Percentiles rank a stretch among this genome's conserved stretches.
phyloP scores from a whole-genome alignment of 2,888 invertebrate genomes.

The Melikaiella ostensackeni region DNA sequence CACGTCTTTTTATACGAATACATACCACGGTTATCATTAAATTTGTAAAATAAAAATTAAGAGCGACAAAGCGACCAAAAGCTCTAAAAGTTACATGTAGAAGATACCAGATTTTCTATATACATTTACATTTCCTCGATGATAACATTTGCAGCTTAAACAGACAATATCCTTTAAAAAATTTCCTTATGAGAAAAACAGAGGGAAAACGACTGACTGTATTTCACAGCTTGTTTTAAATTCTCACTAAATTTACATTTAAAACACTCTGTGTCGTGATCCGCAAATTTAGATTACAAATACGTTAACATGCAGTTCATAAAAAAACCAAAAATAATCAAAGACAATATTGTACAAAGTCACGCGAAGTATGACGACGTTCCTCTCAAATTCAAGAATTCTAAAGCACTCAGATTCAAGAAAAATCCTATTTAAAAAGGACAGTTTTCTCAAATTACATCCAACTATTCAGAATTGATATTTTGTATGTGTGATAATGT shows the following conservation, averaged over 20 bases:
- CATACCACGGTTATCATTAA: not conserved
- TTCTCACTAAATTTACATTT: slow-evolving; percentile 39
- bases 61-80: not conserved
- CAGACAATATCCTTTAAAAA: not conserved
- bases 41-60: not conserved
- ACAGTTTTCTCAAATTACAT: not conserved
- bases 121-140: not conserved
- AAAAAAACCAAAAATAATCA: slow-evolving; percentile 56
- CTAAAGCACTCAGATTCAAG: not conserved
- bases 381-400: slow-evolving; percentile 15
- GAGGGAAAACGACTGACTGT: slow-evolving; percentile 48
- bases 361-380: slow-evolving; percentile 45
- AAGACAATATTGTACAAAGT: slow-evolving; percentile 55
- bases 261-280: slow-evolving; percentile 32
- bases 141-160: not conserved
- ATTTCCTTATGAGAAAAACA: not conserved
- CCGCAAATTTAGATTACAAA: slow-evolving; percentile 2
- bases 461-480: not conserved
- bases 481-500: slow-evolving; percentile 6
- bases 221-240: slow-evolving; percentile 71
- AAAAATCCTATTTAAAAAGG: not conserved
- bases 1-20: not conserved
- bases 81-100: not conserved
- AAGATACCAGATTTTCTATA: not conserved
- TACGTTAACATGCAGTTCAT: slow-evolving; percentile 50